Evolutionary conservation across 2,888 invertebrate genomes (phyloP).

Genomic region (Pyrgus malvae): DNA sequence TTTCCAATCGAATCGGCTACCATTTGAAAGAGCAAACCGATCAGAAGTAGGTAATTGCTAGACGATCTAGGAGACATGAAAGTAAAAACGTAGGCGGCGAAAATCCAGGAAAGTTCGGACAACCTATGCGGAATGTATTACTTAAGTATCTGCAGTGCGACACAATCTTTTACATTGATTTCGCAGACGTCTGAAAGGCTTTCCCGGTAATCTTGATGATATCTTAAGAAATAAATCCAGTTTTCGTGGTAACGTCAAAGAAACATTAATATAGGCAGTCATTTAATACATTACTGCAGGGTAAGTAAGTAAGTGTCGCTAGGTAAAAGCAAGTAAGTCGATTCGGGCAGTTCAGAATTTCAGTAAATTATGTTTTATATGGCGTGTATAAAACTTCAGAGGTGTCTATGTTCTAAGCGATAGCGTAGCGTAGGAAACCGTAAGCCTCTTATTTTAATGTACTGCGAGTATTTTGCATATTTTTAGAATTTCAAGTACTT

Average conservation of each 20-base stretch:
- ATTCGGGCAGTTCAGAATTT: too few species aligned
- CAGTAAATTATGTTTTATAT: too few species aligned
- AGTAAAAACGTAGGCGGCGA: conserved; percentile 21
- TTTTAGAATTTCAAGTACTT: too few species aligned
- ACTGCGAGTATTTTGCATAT: too few species aligned
- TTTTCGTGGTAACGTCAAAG: too few species aligned
- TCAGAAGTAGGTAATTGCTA: conserved; percentile 30
- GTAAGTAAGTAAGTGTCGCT: background rate
- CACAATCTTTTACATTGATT: conserved; percentile 60
- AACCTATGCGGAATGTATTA: conserved; percentile 42
- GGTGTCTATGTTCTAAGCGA: too few species aligned
- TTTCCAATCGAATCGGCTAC: too few species aligned
- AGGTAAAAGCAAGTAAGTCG: background rate
- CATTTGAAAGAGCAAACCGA: too few species aligned
- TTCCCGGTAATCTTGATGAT: conserved; percentile 8
- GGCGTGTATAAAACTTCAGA: too few species aligned
- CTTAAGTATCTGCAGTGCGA: conserved; percentile 69
- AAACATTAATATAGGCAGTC: background rate
- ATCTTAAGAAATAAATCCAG: background rate
- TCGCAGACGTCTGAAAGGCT: conserved; percentile 44
- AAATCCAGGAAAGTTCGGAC: conserved; percentile 47
- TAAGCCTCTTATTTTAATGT: too few species aligned
- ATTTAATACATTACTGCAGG: too few species aligned
- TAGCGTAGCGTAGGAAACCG: too few species aligned
- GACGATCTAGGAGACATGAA: conserved; percentile 30